Evolutionary conservation across 2,888 invertebrate species (phyloP).

Genomic region (Machimus rusticus): DNA sequence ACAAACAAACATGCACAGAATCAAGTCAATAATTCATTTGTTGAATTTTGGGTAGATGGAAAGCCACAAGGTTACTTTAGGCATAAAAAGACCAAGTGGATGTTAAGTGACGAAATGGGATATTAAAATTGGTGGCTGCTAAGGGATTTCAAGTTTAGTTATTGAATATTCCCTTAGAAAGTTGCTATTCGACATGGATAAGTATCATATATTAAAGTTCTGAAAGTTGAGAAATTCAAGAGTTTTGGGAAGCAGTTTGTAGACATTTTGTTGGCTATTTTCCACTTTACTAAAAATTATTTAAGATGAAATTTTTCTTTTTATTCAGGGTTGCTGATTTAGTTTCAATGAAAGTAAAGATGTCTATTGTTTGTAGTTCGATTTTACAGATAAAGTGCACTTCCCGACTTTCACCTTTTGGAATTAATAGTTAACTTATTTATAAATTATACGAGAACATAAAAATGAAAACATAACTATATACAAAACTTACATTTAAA

Average conservation of each 20-base stretch:
- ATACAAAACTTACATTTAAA: conserved; percentile 19
- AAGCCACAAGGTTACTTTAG: not conserved
- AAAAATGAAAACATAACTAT: conserved; percentile 15
- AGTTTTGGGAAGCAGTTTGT: not conserved
- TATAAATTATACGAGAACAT: not conserved
- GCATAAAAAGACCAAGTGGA: not conserved
- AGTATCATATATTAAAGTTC: not conserved
- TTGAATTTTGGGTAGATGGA: not conserved
- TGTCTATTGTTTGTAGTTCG: not conserved
- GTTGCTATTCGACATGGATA: not conserved
- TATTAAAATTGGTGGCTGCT: not conserved
- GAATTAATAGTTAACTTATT: not conserved
- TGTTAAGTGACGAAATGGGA: not conserved
- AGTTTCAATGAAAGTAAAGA: not conserved
- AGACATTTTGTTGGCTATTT: too few relatives aligned
- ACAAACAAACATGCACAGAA: not conserved
- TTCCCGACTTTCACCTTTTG: not conserved
- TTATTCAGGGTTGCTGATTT: not conserved
- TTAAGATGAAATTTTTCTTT: too few relatives aligned
- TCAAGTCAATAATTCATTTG: not conserved
- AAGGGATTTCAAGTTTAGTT: not conserved
- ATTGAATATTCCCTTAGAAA: not conserved
- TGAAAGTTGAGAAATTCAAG: not conserved
- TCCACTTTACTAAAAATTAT: too few relatives aligned
- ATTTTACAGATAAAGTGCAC: not conserved